Conservation (phyloP, 2,797 vertebrate species). For the Melanotaenia maccullochi region DNA sequence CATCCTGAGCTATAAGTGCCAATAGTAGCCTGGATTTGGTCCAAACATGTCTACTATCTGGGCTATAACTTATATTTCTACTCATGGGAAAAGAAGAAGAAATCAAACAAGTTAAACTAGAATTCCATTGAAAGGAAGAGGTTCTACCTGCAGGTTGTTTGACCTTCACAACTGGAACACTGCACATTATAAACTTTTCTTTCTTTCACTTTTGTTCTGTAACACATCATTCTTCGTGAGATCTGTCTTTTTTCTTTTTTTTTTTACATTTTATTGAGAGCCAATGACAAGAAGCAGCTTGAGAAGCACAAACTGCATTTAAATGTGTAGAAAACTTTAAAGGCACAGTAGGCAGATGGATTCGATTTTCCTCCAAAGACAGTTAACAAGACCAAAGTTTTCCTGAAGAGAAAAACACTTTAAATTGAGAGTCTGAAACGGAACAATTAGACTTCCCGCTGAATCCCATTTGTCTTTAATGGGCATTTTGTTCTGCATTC, state of each 20-base stretch:
- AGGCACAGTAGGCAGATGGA: conserved; percentile 5
- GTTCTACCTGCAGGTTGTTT: neutral
- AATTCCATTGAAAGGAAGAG: neutral
- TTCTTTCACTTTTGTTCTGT: neutral
- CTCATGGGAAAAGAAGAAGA: neutral
- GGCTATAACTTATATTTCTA: neutral
- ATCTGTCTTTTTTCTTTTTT: too few relatives aligned
- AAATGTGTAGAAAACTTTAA: conserved; percentile 6
- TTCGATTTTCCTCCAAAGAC: neutral
- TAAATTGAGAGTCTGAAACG: neutral
- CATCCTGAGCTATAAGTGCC: neutral
- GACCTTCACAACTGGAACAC: neutral
- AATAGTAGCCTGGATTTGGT: neutral
- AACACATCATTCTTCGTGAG: neutral
- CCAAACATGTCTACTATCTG: neutral
- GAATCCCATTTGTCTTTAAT: conserved; percentile 26
- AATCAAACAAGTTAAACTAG: neutral
- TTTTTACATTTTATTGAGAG: conserved; percentile 10
- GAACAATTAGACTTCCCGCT: conserved; percentile 6
- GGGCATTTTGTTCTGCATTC: conserved; percentile 19
- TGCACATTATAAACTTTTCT: neutral
- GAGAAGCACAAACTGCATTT: neutral
- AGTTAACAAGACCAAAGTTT: neutral
- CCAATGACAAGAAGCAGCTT: conserved; percentile 9
- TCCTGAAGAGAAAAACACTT: neutral